These are phyloP conservation scores for Eugnorisma glareosa DNA, from an alignment of 2,888 invertebrate genomes.

Conservation along the genomic window DNA sequence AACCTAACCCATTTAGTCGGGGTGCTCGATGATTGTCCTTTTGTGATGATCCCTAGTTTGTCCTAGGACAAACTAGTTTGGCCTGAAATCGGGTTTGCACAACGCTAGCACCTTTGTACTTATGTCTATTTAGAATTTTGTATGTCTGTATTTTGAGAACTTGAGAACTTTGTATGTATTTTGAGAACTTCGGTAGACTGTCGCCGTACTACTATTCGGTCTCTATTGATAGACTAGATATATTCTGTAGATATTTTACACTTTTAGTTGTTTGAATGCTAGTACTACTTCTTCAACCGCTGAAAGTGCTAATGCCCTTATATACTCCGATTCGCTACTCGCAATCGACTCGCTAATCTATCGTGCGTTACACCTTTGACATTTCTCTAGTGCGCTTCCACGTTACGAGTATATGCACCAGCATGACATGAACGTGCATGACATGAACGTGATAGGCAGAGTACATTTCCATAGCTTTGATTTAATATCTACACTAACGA, in stretches of 20 bases:
- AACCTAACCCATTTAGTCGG: no score
- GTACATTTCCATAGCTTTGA: not conserved
- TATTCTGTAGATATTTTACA: not conserved
- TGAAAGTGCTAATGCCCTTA: not conserved
- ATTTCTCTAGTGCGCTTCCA: constrained; percentile 3
- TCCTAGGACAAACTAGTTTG: no score
- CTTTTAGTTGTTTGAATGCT: not conserved
- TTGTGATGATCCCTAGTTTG: no score
- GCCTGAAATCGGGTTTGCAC: no score
- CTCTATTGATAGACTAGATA: not conserved
- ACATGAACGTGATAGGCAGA: constrained; percentile 6
- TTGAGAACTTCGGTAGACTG: not conserved
- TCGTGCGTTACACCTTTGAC: not conserved
- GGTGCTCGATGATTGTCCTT: no score
- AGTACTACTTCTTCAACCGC: not conserved
- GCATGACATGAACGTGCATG: not conserved
- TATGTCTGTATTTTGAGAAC: not conserved
- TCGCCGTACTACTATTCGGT: not conserved
- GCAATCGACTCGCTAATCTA: no score
- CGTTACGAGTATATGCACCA: no score
- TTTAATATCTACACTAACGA: not conserved
- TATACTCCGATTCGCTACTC: not conserved
- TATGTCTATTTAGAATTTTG: not conserved
- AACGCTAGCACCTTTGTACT: not conserved
- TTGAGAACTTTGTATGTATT: no score